Percentiles rank a stretch among this genome's conserved stretches.
Evolutionary conservation across 2,797 vertebrate species (phyloP).

Genomic region (Pseudochirops cupreus): DNA sequence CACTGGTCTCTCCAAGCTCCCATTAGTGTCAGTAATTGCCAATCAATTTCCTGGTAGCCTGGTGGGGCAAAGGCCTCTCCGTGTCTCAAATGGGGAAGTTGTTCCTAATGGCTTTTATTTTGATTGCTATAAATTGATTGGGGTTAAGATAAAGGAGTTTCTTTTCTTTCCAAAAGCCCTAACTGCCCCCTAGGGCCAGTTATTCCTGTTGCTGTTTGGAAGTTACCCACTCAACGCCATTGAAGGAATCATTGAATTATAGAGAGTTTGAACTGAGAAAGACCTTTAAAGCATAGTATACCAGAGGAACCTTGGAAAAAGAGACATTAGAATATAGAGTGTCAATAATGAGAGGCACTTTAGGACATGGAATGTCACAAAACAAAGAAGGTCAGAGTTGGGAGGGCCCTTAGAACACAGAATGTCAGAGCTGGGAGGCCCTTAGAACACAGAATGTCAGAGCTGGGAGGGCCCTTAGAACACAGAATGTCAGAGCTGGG

Average conservation of each 20-base stretch:
- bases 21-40: conserved; percentile 87
- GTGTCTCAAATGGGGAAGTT: conserved; percentile 80
- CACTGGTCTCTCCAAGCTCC: conserved; percentile 79
- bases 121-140: conserved; percentile 86
- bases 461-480: not conserved
- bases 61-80: conserved; percentile 82
- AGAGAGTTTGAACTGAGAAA: not conserved
- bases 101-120: conserved; percentile 86
- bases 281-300: not conserved
- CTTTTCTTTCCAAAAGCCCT: conserved; percentile 77
- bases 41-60: conserved; percentile 85
- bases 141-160: conserved; percentile 80
- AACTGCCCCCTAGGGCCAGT: conserved; percentile 77
- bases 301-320: not conserved
- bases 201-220: conserved; percentile 48
- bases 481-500: not conserved
- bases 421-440: not conserved
- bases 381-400: not conserved
- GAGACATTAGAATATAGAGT: not conserved
- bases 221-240: not conserved
- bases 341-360: not conserved
- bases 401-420: not conserved
- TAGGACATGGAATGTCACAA: not conserved
- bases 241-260: not conserved
- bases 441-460: not conserved